Evolutionary conservation across 2,888 invertebrate species (phyloP).

Genomic region (Tineola bisselliella): DNA sequence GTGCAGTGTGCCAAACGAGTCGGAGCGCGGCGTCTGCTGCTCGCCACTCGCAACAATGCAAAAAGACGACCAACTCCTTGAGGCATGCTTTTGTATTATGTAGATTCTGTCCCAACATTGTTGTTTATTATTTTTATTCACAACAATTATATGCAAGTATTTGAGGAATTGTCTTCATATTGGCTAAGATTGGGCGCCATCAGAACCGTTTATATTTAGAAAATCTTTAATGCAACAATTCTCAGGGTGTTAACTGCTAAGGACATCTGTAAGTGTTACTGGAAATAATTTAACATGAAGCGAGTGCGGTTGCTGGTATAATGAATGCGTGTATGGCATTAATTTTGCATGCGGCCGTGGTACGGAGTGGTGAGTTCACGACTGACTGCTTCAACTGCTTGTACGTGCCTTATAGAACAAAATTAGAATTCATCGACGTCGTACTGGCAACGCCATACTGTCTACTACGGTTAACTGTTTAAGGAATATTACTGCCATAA

Average conservation of each 20-base stretch:
- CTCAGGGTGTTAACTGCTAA: background rate
- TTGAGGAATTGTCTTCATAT: too few relatives aligned
- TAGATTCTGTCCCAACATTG: slow-evolving; percentile 15
- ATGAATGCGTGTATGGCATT: background rate
- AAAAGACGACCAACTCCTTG: slow-evolving; percentile 18
- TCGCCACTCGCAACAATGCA: slow-evolving; percentile 18
- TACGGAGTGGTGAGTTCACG: background rate
- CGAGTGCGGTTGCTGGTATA: background rate
- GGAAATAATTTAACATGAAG: background rate
- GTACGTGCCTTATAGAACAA: background rate
- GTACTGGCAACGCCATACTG: background rate
- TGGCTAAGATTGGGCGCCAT: too few relatives aligned
- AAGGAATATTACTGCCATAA: too few relatives aligned
- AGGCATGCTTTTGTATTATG: slow-evolving; percentile 20
- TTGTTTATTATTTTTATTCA: background rate
- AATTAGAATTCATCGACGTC: background rate
- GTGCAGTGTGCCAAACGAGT: slow-evolving; percentile 31
- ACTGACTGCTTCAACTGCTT: background rate
- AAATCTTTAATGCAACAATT: background rate
- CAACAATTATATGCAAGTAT: background rate
- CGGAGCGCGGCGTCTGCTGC: slow-evolving; percentile 22
- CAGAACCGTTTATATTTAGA: too few relatives aligned
- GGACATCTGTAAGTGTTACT: background rate
- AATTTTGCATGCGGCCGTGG: background rate
- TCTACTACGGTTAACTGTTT: background rate